Conservation (phyloP, 2,888 invertebrate species). For the Apotomis turbidana region DNA sequence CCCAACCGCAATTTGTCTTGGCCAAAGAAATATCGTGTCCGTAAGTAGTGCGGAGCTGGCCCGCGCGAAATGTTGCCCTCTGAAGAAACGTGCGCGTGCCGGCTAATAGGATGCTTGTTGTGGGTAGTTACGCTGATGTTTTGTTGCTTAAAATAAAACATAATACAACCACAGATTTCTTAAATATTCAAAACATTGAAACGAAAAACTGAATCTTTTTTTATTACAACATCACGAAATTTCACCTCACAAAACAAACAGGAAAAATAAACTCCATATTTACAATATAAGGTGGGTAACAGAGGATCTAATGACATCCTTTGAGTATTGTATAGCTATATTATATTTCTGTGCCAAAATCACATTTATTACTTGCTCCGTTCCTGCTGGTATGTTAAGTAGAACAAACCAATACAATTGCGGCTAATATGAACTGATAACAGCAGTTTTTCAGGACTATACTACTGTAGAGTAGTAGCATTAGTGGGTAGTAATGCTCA, state of each 20-base stretch:
- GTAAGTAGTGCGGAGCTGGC: constrained; percentile 53
- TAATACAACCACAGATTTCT: background rate
- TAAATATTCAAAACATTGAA: too few species aligned
- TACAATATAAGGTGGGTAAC: too few species aligned
- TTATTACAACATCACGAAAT: too few species aligned
- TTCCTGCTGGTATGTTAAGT: too few species aligned
- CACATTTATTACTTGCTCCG: too few species aligned
- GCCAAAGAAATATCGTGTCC: constrained; percentile 75
- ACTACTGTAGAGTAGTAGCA: background rate
- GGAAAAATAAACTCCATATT: too few species aligned
- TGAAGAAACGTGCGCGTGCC: constrained; percentile 51
- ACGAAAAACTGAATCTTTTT: too few species aligned
- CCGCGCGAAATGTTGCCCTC: constrained; percentile 53
- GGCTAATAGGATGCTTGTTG: constrained; percentile 40
- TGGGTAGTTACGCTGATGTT: background rate
- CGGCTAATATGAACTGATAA: background rate
- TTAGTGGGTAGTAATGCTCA: constrained; percentile 70
- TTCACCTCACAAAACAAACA: too few species aligned
- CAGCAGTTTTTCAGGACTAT: background rate
- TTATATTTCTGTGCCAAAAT: too few species aligned
- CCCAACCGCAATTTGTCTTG: constrained; percentile 78
- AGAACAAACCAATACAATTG: too few species aligned
- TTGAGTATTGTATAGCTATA: too few species aligned
- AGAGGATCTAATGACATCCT: too few species aligned
- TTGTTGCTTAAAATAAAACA: background rate